Evolutionary conservation across 1,140 invertebrate species (phyloP).

Genomic region (Lordiphosa collinella): DNA sequence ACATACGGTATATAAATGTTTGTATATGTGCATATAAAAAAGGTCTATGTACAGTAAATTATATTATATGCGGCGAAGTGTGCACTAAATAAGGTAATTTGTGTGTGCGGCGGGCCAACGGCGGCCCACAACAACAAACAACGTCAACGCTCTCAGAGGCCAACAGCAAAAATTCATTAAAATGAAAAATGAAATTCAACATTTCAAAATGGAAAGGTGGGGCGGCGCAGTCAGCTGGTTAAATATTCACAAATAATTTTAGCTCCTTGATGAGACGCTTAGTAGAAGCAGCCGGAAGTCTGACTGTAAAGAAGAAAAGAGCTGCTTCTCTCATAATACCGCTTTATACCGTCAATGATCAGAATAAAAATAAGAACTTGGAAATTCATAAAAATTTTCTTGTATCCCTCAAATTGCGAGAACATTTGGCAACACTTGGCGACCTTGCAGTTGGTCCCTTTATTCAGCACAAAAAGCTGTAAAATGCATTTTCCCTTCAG

Average conservation of each 20-base stretch:
- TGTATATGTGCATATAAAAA: constrained; percentile 28
- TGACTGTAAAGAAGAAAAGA: no score
- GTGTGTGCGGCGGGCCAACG: constrained; percentile 59
- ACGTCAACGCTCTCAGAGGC: constrained; percentile 31
- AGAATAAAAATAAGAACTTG: no score
- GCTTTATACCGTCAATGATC: no score
- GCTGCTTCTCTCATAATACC: no score
- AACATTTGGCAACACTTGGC: no score
- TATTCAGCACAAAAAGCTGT: no score
- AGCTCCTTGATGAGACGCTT: constrained; percentile 12
- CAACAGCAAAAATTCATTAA: constrained; percentile 72
- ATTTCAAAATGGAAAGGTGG: constrained; percentile 22
- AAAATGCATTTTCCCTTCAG: no score
- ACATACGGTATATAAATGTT: neutral
- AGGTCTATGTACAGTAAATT: constrained; percentile 76
- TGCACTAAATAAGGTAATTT: constrained; percentile 77
- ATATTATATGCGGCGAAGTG: constrained; percentile 73
- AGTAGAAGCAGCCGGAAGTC: no score
- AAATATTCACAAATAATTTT: constrained; percentile 50
- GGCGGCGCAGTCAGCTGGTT: constrained; percentile 7
- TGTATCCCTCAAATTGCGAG: no score
- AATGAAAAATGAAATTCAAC: constrained; percentile 78
- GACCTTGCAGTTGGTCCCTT: no score
- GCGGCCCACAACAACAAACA: no score
- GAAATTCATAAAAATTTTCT: no score